Base-by-base conservation (phyloP, 1,140 invertebrate species). In the Neelides sp. region DNA sequence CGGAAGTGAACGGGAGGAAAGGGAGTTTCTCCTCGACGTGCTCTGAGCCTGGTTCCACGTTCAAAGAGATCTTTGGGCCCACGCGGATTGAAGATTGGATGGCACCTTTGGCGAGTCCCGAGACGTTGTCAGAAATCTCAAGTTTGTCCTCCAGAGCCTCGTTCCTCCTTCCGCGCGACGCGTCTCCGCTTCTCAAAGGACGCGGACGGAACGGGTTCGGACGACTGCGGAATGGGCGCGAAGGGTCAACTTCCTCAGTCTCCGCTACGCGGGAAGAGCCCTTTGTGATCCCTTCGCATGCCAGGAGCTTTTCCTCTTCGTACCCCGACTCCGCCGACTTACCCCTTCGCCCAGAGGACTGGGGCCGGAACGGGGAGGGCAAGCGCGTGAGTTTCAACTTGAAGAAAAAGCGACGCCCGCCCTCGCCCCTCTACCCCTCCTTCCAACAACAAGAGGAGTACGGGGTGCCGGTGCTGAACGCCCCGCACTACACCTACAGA, bases 31-130 rank as follows among this genome's bases (percentile, higher is more conserved):
- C 62, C n/a, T 66, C 47, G 28, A 59, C 47, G 28, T 50, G 34
- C 20, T 28, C 26, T 32, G 54, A 55, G 3, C 47, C 43, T 13
- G 55, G 50, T 10, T 50, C 41, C 34, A 52, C 59, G 3, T 55
- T 61, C 42, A 57, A 57, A 19, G 59, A 61, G 30, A 57, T 61
- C 12, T 61, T 61, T 20, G 61, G 55, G 37, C 36, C 54, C 42
- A 44, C 55, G 23, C 55, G 50, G 19, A 72, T 74, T 54, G 75
- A 78, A 45, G 78, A 80, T 58, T 79, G 78, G 72, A 66, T 79
- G 19, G 85, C 85, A 0, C 85, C 86, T 0, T 63, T 91, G 19
- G 86, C 86, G 1, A 85, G 83, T 23, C 85, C 86, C 1, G 85
- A 91, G 65, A 87, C 82, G 1, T 64, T 88, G 2, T 87, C 83